These are phyloP conservation scores for Sthenelais limicola DNA, from an alignment of 2,888 invertebrate species.

Conservation along the genomic window DNA sequence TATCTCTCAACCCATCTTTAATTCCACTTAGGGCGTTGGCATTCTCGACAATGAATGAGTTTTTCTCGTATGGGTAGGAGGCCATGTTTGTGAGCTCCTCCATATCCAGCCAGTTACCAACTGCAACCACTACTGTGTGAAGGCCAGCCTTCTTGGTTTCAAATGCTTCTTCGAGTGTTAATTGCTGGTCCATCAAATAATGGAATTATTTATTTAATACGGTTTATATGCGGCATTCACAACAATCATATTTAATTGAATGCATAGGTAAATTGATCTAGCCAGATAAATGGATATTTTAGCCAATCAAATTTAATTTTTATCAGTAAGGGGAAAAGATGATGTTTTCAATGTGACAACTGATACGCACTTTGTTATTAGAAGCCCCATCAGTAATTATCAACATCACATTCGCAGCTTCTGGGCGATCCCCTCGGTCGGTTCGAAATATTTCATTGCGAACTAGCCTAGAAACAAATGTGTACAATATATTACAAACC, in stretches of 20 bases:
- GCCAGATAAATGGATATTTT: too few species aligned
- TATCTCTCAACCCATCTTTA: slow-evolving; percentile 27
- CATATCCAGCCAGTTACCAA: slow-evolving; percentile 43
- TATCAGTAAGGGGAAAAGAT: too few species aligned
- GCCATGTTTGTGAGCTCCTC: slow-evolving; percentile 46
- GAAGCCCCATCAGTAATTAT: slow-evolving; percentile 41
- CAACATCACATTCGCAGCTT: slow-evolving; percentile 8
- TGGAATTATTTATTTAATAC: too few species aligned
- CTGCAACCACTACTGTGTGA: slow-evolving; percentile 41
- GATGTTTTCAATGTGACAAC: too few species aligned
- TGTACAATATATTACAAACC: too few species aligned
- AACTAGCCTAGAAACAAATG: too few species aligned
- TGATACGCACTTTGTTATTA: slow-evolving; percentile 35
- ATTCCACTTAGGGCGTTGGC: slow-evolving; percentile 28
- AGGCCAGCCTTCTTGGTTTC: slow-evolving; percentile 24
- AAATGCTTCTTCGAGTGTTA: slow-evolving; percentile 39
- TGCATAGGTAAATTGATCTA: too few species aligned
- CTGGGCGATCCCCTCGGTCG: slow-evolving; percentile 1
- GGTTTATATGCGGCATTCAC: too few species aligned
- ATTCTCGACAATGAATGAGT: slow-evolving; percentile 29
- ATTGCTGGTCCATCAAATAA: too few species aligned
- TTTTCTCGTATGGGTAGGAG: slow-evolving; percentile 41
- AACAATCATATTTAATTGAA: too few species aligned
- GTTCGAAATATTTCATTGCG: too few species aligned
- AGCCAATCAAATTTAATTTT: too few species aligned